These are phyloP conservation scores for Protobothrops flavoviridis DNA, from an alignment of 2,113 vertebrate genomes.

Conservation along the genomic window DNA sequence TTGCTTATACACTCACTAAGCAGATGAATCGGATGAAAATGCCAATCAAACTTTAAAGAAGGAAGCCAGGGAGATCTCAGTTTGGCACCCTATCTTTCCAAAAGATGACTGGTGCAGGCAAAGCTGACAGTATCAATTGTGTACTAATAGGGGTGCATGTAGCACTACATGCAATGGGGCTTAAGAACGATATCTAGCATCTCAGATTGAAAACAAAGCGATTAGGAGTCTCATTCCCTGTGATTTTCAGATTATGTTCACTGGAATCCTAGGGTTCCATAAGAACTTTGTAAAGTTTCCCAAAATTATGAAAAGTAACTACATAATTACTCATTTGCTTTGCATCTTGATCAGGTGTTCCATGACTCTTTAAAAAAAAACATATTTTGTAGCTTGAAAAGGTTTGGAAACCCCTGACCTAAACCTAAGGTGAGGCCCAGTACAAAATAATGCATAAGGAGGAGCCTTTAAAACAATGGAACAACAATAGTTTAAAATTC, in stretches of 20 bases:
- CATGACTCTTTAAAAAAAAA: not conserved
- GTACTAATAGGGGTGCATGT: not conserved
- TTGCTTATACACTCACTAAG: not conserved
- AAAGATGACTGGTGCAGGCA: not conserved
- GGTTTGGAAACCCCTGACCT: not conserved
- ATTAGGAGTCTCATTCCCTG: not conserved
- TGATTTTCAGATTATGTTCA: not conserved
- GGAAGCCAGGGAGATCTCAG: not conserved
- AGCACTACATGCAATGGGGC: not conserved
- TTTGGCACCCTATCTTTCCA: not conserved
- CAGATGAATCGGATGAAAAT: not conserved
- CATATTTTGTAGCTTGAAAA: not conserved
- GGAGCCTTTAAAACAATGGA: not conserved
- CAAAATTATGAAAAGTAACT: not conserved
- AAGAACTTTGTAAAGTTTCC: not conserved
- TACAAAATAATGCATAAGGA: not conserved
- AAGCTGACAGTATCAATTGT: not conserved
- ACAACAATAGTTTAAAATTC: slow-evolving; percentile 7
- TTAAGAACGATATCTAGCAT: not conserved
- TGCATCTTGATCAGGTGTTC: not conserved
- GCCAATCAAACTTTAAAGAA: not conserved
- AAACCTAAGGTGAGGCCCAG: slow-evolving; percentile 6
- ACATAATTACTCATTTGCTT: not conserved
- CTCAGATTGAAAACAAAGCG: not conserved
- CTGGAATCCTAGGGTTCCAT: not conserved